phyloP scores from a whole-genome alignment of 2,888 invertebrate species.

The Dicyrtoma fusca region DNA sequence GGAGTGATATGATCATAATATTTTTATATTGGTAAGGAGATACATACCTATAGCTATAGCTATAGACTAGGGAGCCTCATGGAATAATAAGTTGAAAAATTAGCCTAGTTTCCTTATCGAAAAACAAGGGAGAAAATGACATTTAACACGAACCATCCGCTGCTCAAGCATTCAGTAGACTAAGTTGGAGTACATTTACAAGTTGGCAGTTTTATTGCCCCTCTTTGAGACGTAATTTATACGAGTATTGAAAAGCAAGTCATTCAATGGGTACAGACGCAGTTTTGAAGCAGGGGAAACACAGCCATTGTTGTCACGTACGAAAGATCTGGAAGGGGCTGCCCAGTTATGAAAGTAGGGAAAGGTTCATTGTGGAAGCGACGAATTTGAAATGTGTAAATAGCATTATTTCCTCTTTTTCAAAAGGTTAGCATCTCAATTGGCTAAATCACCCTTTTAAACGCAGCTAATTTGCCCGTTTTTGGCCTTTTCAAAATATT shows the following conservation, averaged over 20 bases:
- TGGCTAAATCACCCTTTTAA: too few species aligned
- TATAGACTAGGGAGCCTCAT: neutral
- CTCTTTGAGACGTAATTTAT: constrained; percentile 53
- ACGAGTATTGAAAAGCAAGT: constrained; percentile 41
- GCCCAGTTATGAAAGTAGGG: too few species aligned
- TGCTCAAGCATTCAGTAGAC: constrained; percentile 21
- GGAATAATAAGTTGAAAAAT: constrained; percentile 41
- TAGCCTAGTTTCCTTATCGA: constrained; percentile 45
- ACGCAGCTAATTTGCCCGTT: too few species aligned
- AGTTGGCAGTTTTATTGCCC: constrained; percentile 53
- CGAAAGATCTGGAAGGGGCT: neutral
- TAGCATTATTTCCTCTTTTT: too few species aligned
- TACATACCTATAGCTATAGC: neutral
- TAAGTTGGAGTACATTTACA: constrained; percentile 33
- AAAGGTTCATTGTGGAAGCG: neutral
- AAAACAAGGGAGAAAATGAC: constrained; percentile 40
- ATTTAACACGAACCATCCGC: constrained; percentile 33
- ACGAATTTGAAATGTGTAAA: too few species aligned
- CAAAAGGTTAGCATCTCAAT: too few species aligned
- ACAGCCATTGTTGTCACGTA: constrained; percentile 36
- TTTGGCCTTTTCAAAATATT: too few species aligned
- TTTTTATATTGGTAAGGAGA: too few species aligned
- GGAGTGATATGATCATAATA: too few species aligned
- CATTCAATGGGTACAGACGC: neutral
- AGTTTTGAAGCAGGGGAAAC: neutral